phyloP scores from a whole-genome alignment of 2,113 vertebrate species.

The Mesembrinibis cayennensis region DNA sequence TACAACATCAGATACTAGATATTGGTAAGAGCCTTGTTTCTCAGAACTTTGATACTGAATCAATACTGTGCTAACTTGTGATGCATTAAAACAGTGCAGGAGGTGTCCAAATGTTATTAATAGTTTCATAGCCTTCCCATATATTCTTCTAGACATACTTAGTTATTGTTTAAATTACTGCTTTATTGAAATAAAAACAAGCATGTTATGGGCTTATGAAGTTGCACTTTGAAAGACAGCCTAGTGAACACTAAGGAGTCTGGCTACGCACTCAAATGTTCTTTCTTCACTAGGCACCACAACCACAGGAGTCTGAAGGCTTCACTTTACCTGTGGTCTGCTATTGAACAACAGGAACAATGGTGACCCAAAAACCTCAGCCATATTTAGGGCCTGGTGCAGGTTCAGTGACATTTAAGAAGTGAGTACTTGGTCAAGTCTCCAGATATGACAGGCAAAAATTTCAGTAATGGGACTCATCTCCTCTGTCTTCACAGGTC shows the following conservation, averaged over 20 bases:
- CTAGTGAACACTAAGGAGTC: background rate
- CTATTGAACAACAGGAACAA: background rate
- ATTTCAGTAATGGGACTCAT: background rate
- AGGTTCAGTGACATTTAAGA: background rate
- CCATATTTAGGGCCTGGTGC: background rate
- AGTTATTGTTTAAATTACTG: constrained; percentile 73
- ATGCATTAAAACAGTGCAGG: constrained; percentile 70
- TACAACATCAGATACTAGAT: constrained; percentile 74
- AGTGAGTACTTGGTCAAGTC: background rate
- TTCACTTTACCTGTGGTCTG: background rate
- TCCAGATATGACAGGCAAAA: background rate
- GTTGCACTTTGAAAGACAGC: constrained; percentile 34
- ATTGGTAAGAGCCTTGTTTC: constrained; percentile 79
- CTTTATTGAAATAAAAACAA: constrained; percentile 70
- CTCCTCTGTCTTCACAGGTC: background rate
- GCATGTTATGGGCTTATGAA: constrained; percentile 45
- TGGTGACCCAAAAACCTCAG: background rate
- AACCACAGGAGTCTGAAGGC: background rate
- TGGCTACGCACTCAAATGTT: background rate
- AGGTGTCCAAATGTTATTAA: constrained; percentile 73
- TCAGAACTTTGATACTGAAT: constrained; percentile 71
- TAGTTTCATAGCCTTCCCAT: constrained; percentile 70
- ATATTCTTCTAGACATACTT: constrained; percentile 65
- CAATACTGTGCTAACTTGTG: constrained; percentile 72
- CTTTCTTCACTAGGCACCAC: background rate